phyloP scores from a whole-genome alignment of 92 coral and sea anemone genomes.

The Zoanthus sansibaricus region DNA sequence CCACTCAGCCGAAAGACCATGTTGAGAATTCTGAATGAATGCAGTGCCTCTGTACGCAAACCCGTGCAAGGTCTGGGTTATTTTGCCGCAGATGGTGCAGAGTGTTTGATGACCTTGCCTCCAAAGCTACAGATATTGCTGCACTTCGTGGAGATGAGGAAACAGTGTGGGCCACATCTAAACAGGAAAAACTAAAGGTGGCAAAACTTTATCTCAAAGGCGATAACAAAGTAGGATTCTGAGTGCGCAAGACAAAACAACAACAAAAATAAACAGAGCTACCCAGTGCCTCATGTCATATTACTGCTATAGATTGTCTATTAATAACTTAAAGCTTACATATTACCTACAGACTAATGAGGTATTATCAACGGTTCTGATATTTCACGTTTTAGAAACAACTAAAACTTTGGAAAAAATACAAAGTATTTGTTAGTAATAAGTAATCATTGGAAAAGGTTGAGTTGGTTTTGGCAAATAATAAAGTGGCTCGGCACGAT shows the following conservation, averaged over 20 bases:
- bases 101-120: conserved; percentile 57
- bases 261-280: background rate
- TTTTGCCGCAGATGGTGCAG: conserved; percentile 31
- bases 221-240: conserved; percentile 45
- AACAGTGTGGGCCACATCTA: conserved; percentile 22
- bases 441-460: too few relatives aligned
- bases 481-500: too few relatives aligned
- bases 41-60: conserved; percentile 52
- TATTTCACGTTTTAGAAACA: too few relatives aligned
- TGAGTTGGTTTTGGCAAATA: too few relatives aligned
- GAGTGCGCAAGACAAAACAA: background rate
- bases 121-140: background rate
- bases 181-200: conserved; percentile 15
- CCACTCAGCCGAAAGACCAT: conserved; percentile 29
- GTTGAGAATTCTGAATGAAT: conserved; percentile 33
- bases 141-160: background rate
- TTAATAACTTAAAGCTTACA: too few relatives aligned
- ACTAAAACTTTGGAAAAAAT: too few relatives aligned
- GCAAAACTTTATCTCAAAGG: conserved; percentile 54
- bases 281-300: too few relatives aligned
- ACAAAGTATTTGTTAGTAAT: too few relatives aligned
- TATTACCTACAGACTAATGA: too few relatives aligned
- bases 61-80: background rate
- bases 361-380: too few relatives aligned
- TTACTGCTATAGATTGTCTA: too few relatives aligned